Percentiles rank a stretch among this genome's conserved stretches.
Evolutionary conservation across 2,113 vertebrate genomes (phyloP).

Genomic region (Megaleporinus macrocephalus): DNA sequence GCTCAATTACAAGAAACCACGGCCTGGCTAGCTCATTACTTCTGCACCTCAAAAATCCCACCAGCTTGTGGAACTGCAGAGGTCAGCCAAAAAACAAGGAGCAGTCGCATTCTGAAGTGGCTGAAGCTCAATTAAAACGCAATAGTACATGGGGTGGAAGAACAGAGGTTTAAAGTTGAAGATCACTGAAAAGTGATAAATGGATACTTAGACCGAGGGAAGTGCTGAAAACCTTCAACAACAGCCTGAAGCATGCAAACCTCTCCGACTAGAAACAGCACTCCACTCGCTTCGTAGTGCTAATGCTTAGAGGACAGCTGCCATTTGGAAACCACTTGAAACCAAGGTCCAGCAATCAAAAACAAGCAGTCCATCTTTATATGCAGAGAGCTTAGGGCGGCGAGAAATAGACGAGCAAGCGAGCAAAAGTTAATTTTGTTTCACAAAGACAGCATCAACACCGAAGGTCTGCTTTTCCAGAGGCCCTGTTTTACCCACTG

Average conservation of each 20-base stretch:
- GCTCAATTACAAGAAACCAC: no score
- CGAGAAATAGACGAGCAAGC: background rate
- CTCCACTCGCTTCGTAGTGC: background rate
- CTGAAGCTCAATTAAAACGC: background rate
- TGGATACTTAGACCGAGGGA: background rate
- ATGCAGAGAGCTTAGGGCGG: background rate
- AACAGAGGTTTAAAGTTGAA: background rate
- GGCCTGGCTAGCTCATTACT: no score
- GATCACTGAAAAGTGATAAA: background rate
- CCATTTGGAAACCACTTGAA: slow-evolving; percentile 17
- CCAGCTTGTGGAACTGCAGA: background rate
- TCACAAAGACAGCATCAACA: background rate
- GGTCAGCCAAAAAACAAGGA: background rate
- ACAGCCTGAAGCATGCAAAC: background rate
- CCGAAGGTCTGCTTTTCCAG: background rate
- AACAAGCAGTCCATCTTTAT: background rate
- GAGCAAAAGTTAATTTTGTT: background rate
- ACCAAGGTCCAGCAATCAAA: background rate
- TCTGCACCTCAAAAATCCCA: background rate
- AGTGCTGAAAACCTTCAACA: background rate
- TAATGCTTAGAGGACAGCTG: slow-evolving; percentile 5
- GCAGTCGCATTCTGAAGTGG: background rate
- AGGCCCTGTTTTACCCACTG: background rate
- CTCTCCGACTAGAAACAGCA: background rate
- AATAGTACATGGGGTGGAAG: background rate